These are phyloP conservation scores for Coracias cyanogaster DNA, from an alignment of 2,797 vertebrate genomes.

Conservation along the genomic window DNA sequence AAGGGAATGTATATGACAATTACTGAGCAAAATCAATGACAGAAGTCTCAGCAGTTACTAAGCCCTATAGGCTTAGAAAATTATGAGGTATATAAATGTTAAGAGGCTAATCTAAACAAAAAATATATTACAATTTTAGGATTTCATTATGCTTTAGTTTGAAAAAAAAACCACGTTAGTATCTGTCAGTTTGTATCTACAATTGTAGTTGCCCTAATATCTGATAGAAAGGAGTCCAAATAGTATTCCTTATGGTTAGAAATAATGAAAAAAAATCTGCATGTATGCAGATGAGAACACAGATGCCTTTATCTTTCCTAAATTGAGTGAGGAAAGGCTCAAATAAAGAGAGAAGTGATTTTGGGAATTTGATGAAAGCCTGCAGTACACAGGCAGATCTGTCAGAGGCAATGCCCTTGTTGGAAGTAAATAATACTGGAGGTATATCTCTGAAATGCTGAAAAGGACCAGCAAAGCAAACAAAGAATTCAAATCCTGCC, in stretches of 20 bases:
- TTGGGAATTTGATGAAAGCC: background rate
- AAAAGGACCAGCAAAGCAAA: background rate
- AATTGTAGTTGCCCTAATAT: background rate
- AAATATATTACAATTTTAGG: background rate
- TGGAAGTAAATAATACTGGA: background rate
- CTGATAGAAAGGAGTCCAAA: background rate
- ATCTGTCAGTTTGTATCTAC: background rate
- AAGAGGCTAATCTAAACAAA: background rate
- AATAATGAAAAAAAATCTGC: background rate
- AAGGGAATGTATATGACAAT: background rate
- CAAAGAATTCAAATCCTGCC: background rate
- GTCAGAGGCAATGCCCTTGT: background rate
- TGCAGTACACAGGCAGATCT: background rate
- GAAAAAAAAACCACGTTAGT: background rate
- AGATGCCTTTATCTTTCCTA: background rate
- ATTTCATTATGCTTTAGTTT: background rate
- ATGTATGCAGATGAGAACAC: background rate
- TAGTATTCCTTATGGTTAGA: background rate
- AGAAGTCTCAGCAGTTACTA: background rate
- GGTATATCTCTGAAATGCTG: background rate
- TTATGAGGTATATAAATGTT: background rate
- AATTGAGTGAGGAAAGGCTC: background rate
- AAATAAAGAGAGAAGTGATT: constrained; percentile 26
- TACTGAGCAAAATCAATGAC: background rate
- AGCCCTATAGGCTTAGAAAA: background rate